Evolutionary conservation across 2,113 vertebrate species (phyloP).

Genomic region (Rostratula benghalensis): DNA sequence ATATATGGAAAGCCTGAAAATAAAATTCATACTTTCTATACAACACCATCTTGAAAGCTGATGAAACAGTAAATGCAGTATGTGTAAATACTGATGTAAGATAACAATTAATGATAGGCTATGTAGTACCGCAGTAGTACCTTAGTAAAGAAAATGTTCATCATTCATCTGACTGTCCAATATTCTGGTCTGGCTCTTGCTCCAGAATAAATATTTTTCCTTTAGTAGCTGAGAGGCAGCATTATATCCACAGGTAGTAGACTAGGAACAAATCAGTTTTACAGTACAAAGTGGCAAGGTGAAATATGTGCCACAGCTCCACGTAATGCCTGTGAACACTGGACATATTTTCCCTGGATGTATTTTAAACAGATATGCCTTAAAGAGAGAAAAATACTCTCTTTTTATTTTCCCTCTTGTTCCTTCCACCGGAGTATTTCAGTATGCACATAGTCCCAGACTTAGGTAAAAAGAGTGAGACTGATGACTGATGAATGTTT

Average conservation of each 20-base stretch:
- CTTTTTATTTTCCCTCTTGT: neutral
- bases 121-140: neutral
- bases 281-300: neutral
- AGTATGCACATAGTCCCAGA: neutral
- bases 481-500: neutral
- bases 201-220: neutral
- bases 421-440: neutral
- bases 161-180: neutral
- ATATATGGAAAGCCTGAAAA: neutral
- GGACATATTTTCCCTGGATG: neutral
- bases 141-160: neutral
- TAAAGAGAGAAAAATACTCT: neutral
- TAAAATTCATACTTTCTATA: neutral
- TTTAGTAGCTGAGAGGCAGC: neutral
- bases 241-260: neutral
- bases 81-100: neutral
- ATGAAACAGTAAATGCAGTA: neutral
- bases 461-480: neutral
- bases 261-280: neutral
- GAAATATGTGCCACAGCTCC: neutral
- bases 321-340: neutral
- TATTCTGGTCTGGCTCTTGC: neutral
- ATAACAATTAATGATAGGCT: neutral
- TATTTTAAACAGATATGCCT: neutral
- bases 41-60: neutral